Evolutionary conservation across 2,888 invertebrate species (phyloP).

Genomic region (Harpalus rufipes): DNA sequence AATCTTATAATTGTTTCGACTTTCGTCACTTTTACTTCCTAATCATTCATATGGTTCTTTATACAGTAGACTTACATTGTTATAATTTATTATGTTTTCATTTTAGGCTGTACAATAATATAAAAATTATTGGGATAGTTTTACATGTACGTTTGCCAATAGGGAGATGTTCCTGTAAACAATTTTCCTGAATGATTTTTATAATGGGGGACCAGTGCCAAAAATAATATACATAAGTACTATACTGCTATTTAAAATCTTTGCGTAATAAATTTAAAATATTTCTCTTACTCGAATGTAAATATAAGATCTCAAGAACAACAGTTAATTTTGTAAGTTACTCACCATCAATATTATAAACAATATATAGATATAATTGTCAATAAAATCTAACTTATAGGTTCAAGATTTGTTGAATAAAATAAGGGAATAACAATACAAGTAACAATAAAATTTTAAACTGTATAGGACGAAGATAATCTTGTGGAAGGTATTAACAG

Average conservation of each 20-base stretch:
- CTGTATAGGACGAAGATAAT: too few species aligned
- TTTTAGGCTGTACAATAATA: neutral
- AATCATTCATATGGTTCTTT: too few species aligned
- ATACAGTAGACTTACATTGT: too few species aligned
- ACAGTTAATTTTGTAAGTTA: neutral
- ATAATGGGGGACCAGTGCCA: slow-evolving; percentile 13
- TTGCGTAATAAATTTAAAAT: slow-evolving; percentile 46
- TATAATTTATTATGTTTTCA: too few species aligned
- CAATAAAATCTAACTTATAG: too few species aligned
- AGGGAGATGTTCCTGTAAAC: slow-evolving; percentile 30
- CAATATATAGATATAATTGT: neutral
- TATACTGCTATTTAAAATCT: slow-evolving; percentile 39
- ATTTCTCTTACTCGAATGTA: neutral
- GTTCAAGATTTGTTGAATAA: too few species aligned
- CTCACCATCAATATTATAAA: neutral
- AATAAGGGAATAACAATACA: too few species aligned
- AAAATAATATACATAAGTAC: slow-evolving; percentile 43
- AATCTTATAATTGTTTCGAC: neutral
- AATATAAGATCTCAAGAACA: slow-evolving; percentile 6
- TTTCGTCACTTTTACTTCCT: neutral
- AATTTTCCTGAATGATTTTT: slow-evolving; percentile 46
- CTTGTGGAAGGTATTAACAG: too few species aligned
- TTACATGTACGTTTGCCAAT: slow-evolving; percentile 18
- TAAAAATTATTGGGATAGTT: slow-evolving; percentile 31
- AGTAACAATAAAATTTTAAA: too few species aligned